phyloP scores from a whole-genome alignment of 2,888 invertebrate genomes.

The Paralinhomoeus sp. region DNA sequence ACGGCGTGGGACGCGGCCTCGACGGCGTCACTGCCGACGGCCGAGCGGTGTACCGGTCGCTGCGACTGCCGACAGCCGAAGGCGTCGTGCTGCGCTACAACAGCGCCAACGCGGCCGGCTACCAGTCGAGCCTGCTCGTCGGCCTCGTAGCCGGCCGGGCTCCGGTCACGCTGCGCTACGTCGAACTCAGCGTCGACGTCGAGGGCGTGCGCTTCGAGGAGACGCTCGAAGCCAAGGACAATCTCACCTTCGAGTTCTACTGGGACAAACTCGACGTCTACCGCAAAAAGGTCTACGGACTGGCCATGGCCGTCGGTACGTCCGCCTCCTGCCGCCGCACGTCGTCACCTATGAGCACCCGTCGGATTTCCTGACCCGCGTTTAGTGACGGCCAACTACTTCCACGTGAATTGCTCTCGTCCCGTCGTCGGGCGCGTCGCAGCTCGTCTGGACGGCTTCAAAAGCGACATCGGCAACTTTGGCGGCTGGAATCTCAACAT shows the following conservation, averaged over 20 bases:
- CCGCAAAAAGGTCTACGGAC: constrained; percentile 88
- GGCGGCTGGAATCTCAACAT: constrained; percentile 94
- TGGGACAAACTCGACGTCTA: constrained; percentile 97
- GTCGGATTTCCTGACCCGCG: too few relatives aligned
- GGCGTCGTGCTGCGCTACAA: constrained; percentile 74
- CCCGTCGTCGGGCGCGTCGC: constrained; percentile 46
- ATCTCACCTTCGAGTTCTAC: constrained; percentile 76
- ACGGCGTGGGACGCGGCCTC: constrained; percentile 1
- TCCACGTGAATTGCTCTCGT: constrained; percentile 60
- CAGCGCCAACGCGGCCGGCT: constrained; percentile 77
- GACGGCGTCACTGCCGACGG: constrained; percentile 4
- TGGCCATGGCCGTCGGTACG: constrained; percentile 67
- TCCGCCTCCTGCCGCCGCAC: too few relatives aligned
- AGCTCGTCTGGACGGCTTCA: constrained; percentile 74
- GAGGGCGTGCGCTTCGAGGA: constrained; percentile 75
- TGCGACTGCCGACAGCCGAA: constrained; percentile 35
- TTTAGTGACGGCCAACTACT: constrained; percentile 53
- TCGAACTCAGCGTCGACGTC: constrained; percentile 75
- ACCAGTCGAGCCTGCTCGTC: constrained; percentile 72
- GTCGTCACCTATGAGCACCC: too few relatives aligned
- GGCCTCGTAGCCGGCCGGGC: constrained; percentile 55
- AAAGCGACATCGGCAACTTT: constrained; percentile 82
- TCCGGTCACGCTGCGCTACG: constrained; percentile 55
- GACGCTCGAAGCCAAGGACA: constrained; percentile 74
- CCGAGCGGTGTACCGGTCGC: constrained; percentile 31